Conservation (phyloP, 2,888 invertebrate genomes). For the Dasysyrphus tricinctus region DNA sequence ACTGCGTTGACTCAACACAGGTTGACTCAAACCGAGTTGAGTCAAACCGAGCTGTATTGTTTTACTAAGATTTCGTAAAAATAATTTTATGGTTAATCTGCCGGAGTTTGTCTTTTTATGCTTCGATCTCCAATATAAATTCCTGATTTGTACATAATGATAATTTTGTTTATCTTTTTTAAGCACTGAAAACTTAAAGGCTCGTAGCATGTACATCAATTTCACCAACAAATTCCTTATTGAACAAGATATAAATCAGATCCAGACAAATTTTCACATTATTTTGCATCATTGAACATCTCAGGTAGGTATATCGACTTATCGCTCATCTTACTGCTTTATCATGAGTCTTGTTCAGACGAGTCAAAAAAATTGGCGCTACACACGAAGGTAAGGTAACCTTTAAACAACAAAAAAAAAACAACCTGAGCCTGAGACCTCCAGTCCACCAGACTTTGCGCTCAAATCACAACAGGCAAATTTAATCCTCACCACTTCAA, state of each 20-base stretch:
- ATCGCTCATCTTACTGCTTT: slow-evolving; percentile 6
- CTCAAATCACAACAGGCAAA: slow-evolving; percentile 37
- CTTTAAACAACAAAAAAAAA: not conserved
- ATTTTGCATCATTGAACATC: slow-evolving; percentile 3
- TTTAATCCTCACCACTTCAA: slow-evolving; percentile 24
- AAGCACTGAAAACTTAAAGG: not conserved
- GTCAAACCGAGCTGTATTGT: too few species aligned
- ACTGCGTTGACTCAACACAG: too few species aligned
- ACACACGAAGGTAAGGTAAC: slow-evolving; percentile 2
- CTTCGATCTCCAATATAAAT: too few species aligned
- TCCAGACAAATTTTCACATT: not conserved
- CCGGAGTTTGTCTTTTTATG: too few species aligned
- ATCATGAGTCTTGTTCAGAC: slow-evolving; percentile 20
- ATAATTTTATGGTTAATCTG: too few species aligned
- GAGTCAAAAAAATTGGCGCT: slow-evolving; percentile 6
- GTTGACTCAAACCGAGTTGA: too few species aligned
- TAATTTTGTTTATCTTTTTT: not conserved
- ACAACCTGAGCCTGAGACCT: not conserved
- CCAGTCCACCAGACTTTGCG: slow-evolving; percentile 7
- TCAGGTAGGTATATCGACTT: not conserved
- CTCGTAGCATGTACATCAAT: not conserved
- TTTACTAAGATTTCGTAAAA: too few species aligned
- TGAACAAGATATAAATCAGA: not conserved
- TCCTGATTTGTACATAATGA: too few species aligned
- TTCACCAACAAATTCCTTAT: not conserved